Evolutionary conservation across 2,888 invertebrate species (phyloP).

Genomic region (Pyrochroa serraticornis): DNA sequence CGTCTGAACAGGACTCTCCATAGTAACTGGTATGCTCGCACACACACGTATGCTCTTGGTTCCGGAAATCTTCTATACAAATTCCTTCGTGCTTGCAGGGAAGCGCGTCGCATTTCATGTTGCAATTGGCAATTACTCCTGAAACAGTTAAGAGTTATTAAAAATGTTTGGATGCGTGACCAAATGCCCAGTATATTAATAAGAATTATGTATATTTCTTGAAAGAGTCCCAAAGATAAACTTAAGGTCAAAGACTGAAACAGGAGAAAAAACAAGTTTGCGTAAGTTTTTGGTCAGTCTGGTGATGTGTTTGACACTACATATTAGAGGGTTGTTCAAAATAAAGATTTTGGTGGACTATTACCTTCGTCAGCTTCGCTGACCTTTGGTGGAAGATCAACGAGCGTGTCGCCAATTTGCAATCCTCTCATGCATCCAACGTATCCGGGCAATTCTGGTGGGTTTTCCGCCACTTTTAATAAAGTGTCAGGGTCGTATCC

Average conservation of each 20-base stretch:
- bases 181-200: constrained; percentile 4
- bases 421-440: constrained; percentile 87
- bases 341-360: too few relatives aligned
- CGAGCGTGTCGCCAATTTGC: constrained; percentile 79
- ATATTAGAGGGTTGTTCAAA: too few relatives aligned
- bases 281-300: too few relatives aligned
- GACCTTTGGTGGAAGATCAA: constrained; percentile 77
- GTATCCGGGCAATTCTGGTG: constrained; percentile 70
- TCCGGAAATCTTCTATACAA: constrained; percentile 87
- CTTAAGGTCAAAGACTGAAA: too few relatives aligned
- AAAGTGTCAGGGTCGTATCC: constrained; percentile 81
- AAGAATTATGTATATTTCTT: neutral
- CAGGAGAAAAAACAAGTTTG: too few relatives aligned
- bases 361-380: constrained; percentile 70
- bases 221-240: too few relatives aligned
- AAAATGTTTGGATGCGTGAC: too few relatives aligned
- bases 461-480: constrained; percentile 63
- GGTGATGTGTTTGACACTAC: too few relatives aligned
- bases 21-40: constrained; percentile 90
- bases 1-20: constrained; percentile 86
- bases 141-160: constrained; percentile 53
- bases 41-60: constrained; percentile 84
- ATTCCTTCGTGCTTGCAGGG: constrained; percentile 88
- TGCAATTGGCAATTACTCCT: constrained; percentile 81
- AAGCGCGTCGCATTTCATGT: constrained; percentile 86